A percentile compares a stretch with the other conserved stretches of the same genome.
Conservation (phyloP, 2,888 invertebrate genomes). For the Protonemura montana region DNA sequence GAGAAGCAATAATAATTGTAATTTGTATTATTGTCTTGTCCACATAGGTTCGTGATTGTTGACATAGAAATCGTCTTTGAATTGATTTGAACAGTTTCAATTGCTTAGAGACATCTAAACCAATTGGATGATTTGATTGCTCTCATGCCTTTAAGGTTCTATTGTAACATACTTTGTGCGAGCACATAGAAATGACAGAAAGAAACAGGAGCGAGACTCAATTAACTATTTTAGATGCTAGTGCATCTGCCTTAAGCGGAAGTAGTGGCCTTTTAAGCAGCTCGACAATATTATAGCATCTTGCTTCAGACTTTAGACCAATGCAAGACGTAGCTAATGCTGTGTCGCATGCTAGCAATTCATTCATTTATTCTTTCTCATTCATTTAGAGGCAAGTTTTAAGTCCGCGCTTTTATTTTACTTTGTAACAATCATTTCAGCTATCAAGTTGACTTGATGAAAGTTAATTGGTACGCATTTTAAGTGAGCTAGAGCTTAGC, state of each 20-base stretch:
- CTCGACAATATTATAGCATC: slow-evolving; percentile 7
- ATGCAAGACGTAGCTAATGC: not conserved
- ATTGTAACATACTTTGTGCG: slow-evolving; percentile 5
- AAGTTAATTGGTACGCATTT: not conserved
- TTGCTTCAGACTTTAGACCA: not conserved
- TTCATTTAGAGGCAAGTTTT: not conserved
- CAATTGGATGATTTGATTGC: slow-evolving; percentile 42
- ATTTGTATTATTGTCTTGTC: not conserved
- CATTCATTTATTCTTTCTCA: slow-evolving; percentile 12
- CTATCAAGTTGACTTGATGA: slow-evolving; percentile 12
- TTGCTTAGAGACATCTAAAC: slow-evolving; percentile 46
- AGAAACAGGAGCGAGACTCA: not conserved
- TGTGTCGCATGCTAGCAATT: slow-evolving; percentile 7
- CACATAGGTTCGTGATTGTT: slow-evolving; percentile 7
- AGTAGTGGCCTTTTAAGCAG: not conserved
- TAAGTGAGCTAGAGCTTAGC: not conserved
- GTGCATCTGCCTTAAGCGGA: not conserved
- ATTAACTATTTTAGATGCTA: not conserved
- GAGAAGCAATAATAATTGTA: slow-evolving; percentile 5
- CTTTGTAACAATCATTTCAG: slow-evolving; percentile 12
- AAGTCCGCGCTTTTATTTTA: slow-evolving; percentile 9
- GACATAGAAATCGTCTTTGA: slow-evolving; percentile 18
- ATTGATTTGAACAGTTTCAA: slow-evolving; percentile 40
- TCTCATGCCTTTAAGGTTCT: not conserved
- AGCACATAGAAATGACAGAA: not conserved